Evolutionary conservation across 2,888 invertebrate genomes (phyloP).

Genomic region (Drosophila monieri): DNA sequence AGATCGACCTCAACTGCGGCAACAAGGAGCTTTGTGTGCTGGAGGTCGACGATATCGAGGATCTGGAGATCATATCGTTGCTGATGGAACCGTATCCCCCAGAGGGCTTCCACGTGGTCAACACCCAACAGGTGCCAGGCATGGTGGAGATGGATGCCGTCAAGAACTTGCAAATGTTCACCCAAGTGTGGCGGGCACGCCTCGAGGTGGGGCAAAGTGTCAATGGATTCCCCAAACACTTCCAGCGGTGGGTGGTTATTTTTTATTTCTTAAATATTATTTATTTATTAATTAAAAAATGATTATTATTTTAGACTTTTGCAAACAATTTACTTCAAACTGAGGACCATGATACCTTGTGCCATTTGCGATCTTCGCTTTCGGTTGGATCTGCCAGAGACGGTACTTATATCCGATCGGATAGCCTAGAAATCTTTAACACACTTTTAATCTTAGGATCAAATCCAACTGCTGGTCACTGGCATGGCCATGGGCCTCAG

Average conservation of each 20-base stretch:
- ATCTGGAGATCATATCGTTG: constrained; percentile 90
- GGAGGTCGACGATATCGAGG: constrained; percentile 93
- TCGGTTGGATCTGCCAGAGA: constrained; percentile 93
- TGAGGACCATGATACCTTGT: constrained; percentile 94
- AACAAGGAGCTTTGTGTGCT: constrained; percentile 92
- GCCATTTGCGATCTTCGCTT: constrained; percentile 92
- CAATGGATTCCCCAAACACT: constrained; percentile 85
- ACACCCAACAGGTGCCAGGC: constrained; percentile 91
- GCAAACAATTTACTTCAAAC: constrained; percentile 93
- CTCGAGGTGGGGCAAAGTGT: constrained; percentile 85
- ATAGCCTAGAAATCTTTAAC: neutral
- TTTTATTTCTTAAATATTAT: neutral
- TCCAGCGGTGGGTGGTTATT: constrained; percentile 81
- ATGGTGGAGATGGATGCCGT: constrained; percentile 88
- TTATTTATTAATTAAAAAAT: neutral
- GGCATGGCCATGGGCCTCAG: constrained; percentile 92
- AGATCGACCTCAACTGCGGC: constrained; percentile 89
- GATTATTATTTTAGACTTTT: constrained; percentile 84
- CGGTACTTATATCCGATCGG: constrained; percentile 85
- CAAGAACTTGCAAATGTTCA: constrained; percentile 91
- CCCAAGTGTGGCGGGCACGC: constrained; percentile 91
- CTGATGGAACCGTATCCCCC: constrained; percentile 90
- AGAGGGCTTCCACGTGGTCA: constrained; percentile 91
- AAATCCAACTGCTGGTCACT: constrained; percentile 88
- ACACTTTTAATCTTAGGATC: constrained; percentile 84